Percentiles rank a stretch among this genome's conserved stretches.
phyloP scores from a whole-genome alignment of 2,888 invertebrate genomes.

The Polietes domitor region DNA sequence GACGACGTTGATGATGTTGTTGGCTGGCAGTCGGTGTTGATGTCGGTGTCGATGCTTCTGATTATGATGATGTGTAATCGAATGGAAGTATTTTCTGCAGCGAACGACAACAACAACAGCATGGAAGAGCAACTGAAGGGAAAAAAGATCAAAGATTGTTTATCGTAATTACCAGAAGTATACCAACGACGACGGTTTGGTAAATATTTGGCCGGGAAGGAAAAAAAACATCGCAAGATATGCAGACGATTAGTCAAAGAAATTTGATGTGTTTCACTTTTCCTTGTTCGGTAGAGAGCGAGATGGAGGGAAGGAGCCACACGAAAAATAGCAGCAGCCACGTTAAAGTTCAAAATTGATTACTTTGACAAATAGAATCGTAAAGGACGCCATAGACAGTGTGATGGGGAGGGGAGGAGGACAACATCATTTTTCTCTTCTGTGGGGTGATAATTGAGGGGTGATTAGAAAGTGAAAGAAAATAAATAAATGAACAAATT shows the following conservation, averaged over 20 bases:
- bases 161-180: constrained; percentile 31
- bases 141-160: constrained; percentile 36
- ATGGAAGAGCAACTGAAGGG: not conserved
- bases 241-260: constrained; percentile 27
- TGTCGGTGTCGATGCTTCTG: not conserved
- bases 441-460: not conserved
- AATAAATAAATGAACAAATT: constrained; percentile 5
- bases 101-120: not conserved
- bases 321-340: not conserved
- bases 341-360: constrained; percentile 12
- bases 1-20: not conserved
- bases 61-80: constrained; percentile 25
- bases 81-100: not conserved
- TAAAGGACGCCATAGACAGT: not conserved
- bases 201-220: constrained; percentile 11
- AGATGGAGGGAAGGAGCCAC: not conserved
- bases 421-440: not conserved
- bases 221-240: not conserved
- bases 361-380: constrained; percentile 6
- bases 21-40: not conserved
- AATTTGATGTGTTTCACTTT: constrained; percentile 3
- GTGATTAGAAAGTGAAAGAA: not conserved
- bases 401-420: not conserved
- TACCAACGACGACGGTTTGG: constrained; percentile 8
- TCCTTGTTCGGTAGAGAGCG: not conserved